Evolutionary conservation across 2,113 vertebrate genomes (phyloP).

Genomic region (Chloropsis cyanopogon): DNA sequence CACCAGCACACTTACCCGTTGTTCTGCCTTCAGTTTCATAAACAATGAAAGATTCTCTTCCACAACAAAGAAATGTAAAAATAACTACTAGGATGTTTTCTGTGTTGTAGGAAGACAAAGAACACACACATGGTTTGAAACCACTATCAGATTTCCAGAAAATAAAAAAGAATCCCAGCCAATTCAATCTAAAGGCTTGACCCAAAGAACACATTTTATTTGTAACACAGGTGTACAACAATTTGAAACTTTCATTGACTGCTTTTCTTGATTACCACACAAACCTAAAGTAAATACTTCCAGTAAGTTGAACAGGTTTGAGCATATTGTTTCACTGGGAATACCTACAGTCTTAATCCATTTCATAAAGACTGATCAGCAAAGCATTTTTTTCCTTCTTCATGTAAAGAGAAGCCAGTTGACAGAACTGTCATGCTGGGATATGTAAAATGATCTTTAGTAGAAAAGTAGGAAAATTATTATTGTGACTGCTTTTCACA

Average conservation of each 20-base stretch:
- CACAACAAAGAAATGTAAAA: background rate
- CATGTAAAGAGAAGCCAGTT: background rate
- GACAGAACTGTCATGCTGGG: background rate
- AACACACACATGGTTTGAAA: background rate
- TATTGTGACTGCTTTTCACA: background rate
- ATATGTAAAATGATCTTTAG: background rate
- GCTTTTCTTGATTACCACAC: background rate
- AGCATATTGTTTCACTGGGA: background rate
- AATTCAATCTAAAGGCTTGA: background rate
- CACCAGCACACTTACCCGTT: background rate
- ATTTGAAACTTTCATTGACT: background rate
- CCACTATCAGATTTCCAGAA: background rate
- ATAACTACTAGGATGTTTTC: background rate
- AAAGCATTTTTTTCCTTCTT: background rate
- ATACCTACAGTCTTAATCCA: background rate
- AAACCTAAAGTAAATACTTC: background rate
- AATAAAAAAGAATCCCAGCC: background rate
- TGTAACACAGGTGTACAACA: background rate
- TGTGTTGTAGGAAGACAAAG: background rate
- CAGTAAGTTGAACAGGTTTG: background rate
- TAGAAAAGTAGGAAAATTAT: background rate
- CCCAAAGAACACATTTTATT: background rate
- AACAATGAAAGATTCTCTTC: conserved; percentile 43
- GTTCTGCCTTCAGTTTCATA: background rate
- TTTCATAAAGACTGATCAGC: background rate